Base-by-base conservation (phyloP, 2,888 invertebrate genomes). In the Drosophila gaucha region DNA sequence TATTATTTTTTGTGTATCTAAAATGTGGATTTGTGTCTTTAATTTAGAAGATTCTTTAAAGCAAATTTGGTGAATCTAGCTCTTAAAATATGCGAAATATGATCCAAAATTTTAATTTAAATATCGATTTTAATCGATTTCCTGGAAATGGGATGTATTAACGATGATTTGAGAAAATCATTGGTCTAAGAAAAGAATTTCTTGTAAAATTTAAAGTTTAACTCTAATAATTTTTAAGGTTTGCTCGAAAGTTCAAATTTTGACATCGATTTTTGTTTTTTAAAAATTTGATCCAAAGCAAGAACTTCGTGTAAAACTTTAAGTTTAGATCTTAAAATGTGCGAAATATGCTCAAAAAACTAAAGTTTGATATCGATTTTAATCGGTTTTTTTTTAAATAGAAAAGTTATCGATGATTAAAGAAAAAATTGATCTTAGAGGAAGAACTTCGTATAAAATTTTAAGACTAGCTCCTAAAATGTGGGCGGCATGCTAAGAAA, bases 121-220 rank as follows among this genome's bases (percentile, higher is more conserved):
- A 9, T 24, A 24, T 26, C 41, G 24, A 24, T 41, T 16, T 16
- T 41, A 26, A 41, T 41, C 41, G 24, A 41, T 41, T 26, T 41
- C 9, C 14, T 10, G 1, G 4, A 41, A 39, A 24, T 9, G 0
- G 8, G 10, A 5, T 10, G 14, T 2, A 2, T 26, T 1, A 41
- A 10, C 14, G 24, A 26, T 41, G 14, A 26, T 14, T 26, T 1
- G 14, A 5, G 1, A 2, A 6, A 14, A 41, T n/a, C 14, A 24
- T 24, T n/a, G n/a, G n/a, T n/a, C n/a, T n/a, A n/a, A n/a, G n/a
- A n/a, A n/a, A n/a, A n/a, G n/a, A n/a, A n/a, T n/a, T n/a, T n/a
- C n/a, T n/a, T n/a, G n/a, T n/a, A n/a, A n/a, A n/a, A n/a, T n/a
- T n/a, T n/a, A n/a, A n/a, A n/a, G n/a, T n/a, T n/a, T n/a, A n/a